Percentiles rank a stretch among this genome's conserved stretches.
Conservation (phyloP, 2,797 vertebrate genomes). For the Phalloptychus januarius region DNA sequence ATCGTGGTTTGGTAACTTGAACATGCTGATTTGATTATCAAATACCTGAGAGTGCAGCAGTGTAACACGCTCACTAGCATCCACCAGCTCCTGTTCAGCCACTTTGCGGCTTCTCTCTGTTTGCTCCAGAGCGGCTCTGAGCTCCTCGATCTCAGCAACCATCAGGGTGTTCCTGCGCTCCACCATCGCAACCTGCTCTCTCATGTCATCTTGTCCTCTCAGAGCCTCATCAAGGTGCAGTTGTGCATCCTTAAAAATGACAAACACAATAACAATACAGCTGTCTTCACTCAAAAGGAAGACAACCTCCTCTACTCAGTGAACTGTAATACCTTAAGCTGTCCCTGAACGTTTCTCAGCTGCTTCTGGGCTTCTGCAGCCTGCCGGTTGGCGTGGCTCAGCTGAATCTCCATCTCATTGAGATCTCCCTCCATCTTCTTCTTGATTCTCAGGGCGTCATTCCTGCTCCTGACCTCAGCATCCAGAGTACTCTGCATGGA, state of each 20-base stretch:
- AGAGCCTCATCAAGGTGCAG: slow-evolving; percentile 87
- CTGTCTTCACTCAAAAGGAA: too few species aligned
- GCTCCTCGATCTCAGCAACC: slow-evolving; percentile 89
- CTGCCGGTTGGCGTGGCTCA: slow-evolving; percentile 88
- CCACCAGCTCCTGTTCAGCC: slow-evolving; percentile 88
- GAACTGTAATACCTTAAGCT: slow-evolving; percentile 83
- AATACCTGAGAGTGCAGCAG: slow-evolving; percentile 81
- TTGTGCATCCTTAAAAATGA: slow-evolving; percentile 81
- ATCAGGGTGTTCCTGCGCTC: slow-evolving; percentile 88
- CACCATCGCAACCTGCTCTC: slow-evolving; percentile 87
- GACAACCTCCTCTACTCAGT: background rate
- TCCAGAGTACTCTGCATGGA: slow-evolving; percentile 87
- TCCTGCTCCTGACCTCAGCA: slow-evolving; percentile 89
- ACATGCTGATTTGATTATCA: slow-evolving; percentile 13
- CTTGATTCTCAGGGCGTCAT: slow-evolving; percentile 90
- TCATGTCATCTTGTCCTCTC: slow-evolving; percentile 85
- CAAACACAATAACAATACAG: too few species aligned
- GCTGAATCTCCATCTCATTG: slow-evolving; percentile 91
- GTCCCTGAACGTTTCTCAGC: slow-evolving; percentile 85
- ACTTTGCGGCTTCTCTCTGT: slow-evolving; percentile 84
- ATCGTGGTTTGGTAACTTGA: background rate
- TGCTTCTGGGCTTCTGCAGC: slow-evolving; percentile 88
- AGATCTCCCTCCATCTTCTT: slow-evolving; percentile 95
- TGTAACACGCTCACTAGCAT: slow-evolving; percentile 84
- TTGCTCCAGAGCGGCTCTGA: slow-evolving; percentile 86